Evolutionary conservation across 2,113 vertebrate genomes (phyloP).

Genomic region (Spea multiplicata): DNA sequence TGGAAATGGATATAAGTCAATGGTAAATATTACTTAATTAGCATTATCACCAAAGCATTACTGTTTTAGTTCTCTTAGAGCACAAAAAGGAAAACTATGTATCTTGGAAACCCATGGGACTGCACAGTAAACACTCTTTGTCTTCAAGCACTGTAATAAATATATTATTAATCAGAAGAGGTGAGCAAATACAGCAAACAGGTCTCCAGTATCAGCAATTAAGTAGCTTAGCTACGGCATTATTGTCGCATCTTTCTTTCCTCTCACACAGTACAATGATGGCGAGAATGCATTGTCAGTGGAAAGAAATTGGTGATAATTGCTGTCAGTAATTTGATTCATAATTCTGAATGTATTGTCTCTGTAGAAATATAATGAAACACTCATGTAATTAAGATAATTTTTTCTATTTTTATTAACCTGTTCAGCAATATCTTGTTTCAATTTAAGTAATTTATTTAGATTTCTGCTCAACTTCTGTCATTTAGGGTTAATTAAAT

Average conservation of each 20-base stretch:
- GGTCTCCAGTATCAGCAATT: slow-evolving; percentile 44
- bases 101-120: slow-evolving; percentile 26
- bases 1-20: slow-evolving; percentile 11
- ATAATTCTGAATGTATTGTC: slow-evolving; percentile 34
- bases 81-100: slow-evolving; percentile 4
- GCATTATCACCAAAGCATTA: not conserved
- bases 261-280: slow-evolving; percentile 11
- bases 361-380: slow-evolving; percentile 37
- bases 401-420: too few species aligned
- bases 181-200: slow-evolving; percentile 41
- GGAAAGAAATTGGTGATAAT: slow-evolving; percentile 42
- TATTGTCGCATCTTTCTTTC: slow-evolving; percentile 23
- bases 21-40: slow-evolving; percentile 13
- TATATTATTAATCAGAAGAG: slow-evolving; percentile 42
- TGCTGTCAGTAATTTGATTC: slow-evolving; percentile 44
- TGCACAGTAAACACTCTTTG: slow-evolving; percentile 33
- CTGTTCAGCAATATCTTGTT: too few species aligned
- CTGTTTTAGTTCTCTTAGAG: slow-evolving; percentile 8
- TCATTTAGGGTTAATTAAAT: too few species aligned
- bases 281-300: slow-evolving; percentile 33
- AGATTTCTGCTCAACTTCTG: too few species aligned
- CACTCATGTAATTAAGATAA: not conserved
- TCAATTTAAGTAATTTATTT: too few species aligned
- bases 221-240: slow-evolving; percentile 20
- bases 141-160: slow-evolving; percentile 27